These are phyloP conservation scores for Drosophila nr. medialis DNA, from an alignment of 2,888 invertebrate genomes.

Conservation along the genomic window DNA sequence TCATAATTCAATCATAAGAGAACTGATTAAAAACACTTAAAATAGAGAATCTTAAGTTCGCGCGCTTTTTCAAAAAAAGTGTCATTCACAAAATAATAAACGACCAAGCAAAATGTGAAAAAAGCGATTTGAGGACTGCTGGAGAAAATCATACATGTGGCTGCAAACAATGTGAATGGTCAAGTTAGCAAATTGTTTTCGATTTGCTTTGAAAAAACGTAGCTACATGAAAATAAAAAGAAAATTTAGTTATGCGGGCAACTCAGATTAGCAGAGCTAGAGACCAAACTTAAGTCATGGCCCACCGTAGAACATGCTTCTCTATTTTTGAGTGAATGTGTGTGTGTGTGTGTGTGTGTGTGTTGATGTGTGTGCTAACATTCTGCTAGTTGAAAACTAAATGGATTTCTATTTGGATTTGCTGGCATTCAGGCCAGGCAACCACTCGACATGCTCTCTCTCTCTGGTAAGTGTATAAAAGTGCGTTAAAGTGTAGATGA, in stretches of 20 bases:
- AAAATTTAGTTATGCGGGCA: slow-evolving; percentile 23
- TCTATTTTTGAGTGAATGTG: neutral
- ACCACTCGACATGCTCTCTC: slow-evolving; percentile 62
- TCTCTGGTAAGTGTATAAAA: slow-evolving; percentile 57
- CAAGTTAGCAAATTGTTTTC: slow-evolving; percentile 29
- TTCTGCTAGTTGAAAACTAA: slow-evolving; percentile 75
- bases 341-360: slow-evolving; percentile 14
- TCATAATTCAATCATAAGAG: neutral
- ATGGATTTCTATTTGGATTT: slow-evolving; percentile 77
- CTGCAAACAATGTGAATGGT: slow-evolving; percentile 22
- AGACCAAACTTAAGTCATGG: slow-evolving; percentile 1
- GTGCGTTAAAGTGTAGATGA: slow-evolving; percentile 60
- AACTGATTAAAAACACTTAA: neutral
- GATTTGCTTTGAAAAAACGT: slow-evolving; percentile 20
- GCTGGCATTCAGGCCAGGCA: slow-evolving; percentile 36
- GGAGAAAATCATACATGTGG: neutral
- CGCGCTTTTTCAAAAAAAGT: neutral
- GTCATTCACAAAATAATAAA: neutral
- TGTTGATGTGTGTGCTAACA: slow-evolving; percentile 52
- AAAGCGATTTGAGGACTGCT: slow-evolving; percentile 1
- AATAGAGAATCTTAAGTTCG: neutral
- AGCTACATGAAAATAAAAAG: slow-evolving; percentile 19
- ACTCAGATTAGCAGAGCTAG: slow-evolving; percentile 1
- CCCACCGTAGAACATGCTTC: slow-evolving; percentile 2
- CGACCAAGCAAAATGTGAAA: neutral